Evolutionary conservation across 2,113 vertebrate species (phyloP).

Genomic region (Notarius quadriscutis): DNA sequence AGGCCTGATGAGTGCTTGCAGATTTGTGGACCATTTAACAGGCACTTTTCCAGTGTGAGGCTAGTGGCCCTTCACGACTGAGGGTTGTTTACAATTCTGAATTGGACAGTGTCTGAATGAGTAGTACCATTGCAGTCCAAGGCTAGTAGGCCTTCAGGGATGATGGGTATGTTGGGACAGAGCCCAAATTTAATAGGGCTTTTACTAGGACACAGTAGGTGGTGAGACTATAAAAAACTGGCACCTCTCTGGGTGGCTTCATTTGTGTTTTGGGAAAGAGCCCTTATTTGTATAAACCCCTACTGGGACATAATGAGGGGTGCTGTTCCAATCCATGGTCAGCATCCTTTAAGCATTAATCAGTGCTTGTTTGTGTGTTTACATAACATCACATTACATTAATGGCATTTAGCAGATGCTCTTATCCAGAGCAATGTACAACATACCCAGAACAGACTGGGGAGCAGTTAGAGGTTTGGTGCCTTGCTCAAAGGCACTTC

Average conservation of each 20-base stretch:
- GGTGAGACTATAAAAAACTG: not conserved
- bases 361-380: conserved; percentile 8
- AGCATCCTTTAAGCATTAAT: not conserved
- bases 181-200: not conserved
- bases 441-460: too few relatives aligned
- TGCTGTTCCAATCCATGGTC: not conserved
- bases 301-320: not conserved
- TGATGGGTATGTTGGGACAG: conserved; percentile 10
- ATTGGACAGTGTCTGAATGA: not conserved
- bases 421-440: too few relatives aligned
- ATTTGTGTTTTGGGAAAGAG: not conserved
- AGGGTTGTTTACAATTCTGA: not conserved
- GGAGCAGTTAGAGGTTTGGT: too few relatives aligned
- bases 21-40: not conserved
- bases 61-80: not conserved
- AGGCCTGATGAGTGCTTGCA: not conserved
- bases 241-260: not conserved
- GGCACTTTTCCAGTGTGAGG: not conserved
- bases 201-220: conserved; percentile 2
- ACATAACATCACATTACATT: too few relatives aligned
- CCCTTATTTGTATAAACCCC: not conserved
- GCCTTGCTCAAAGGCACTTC: too few relatives aligned
- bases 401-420: too few relatives aligned
- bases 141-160: not conserved
- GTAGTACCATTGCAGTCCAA: not conserved